Evolutionary conservation across 2,113 vertebrate species (phyloP).

Genomic region (Cheirogaleus medius): DNA sequence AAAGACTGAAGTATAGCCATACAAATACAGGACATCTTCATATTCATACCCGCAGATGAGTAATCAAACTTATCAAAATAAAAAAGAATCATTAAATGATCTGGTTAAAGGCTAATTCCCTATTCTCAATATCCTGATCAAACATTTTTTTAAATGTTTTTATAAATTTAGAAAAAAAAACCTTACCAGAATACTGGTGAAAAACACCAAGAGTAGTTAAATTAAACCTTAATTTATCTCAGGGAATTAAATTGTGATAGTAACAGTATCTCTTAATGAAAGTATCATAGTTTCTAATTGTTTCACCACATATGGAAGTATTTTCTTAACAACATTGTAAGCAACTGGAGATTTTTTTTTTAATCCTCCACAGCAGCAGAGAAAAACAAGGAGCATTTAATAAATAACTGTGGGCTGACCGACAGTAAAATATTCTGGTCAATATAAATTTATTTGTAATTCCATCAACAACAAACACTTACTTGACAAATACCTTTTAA

Average conservation of each 20-base stretch:
- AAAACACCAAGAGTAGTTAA: constrained; percentile 28
- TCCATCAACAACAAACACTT: constrained; percentile 37
- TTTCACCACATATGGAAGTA: neutral
- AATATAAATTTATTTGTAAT: constrained; percentile 8
- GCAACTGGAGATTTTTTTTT: neutral
- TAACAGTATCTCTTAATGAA: constrained; percentile 31
- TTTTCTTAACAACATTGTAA: neutral
- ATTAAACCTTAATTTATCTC: constrained; percentile 9
- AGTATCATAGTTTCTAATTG: neutral
- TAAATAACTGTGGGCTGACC: neutral
- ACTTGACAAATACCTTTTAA: constrained; percentile 55
- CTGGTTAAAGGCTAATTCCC: neutral
- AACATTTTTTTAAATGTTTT: neutral
- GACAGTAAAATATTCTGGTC: neutral
- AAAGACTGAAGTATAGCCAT: constrained; percentile 13
- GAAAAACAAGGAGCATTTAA: constrained; percentile 3
- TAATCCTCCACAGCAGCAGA: neutral
- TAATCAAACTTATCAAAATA: constrained; percentile 24
- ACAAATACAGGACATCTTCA: neutral
- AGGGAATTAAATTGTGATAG: constrained; percentile 18
- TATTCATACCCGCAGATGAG: constrained; percentile 16
- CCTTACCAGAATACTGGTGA: neutral
- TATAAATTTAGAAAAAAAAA: neutral
- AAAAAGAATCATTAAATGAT: constrained; percentile 17
- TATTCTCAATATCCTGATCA: constrained; percentile 16